phyloP scores from a whole-genome alignment of 2,113 vertebrate genomes.

The Miniopterus natalensis region DNA sequence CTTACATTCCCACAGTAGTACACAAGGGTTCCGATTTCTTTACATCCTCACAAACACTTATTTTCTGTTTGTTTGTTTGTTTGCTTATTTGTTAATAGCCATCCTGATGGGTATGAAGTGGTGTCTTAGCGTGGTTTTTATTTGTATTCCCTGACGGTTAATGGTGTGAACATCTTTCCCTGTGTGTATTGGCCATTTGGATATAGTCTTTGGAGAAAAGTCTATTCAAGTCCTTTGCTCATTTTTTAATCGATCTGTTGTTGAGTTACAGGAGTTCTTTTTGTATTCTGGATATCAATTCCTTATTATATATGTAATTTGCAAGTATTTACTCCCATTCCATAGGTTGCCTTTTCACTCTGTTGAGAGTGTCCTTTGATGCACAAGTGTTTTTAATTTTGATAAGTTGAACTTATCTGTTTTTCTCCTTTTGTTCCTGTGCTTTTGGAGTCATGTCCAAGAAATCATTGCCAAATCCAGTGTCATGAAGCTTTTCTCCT shows the following conservation, averaged over 20 bases:
- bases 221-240: not conserved
- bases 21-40: not conserved
- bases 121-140: not conserved
- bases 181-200: not conserved
- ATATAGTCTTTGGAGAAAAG: conserved; percentile 4
- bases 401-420: not conserved
- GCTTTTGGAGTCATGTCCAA: conserved; percentile 11
- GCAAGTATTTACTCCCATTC: not conserved
- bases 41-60: not conserved
- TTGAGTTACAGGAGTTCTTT: not conserved
- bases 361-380: not conserved
- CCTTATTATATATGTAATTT: not conserved
- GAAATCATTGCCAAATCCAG: conserved; percentile 19
- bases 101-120: not conserved
- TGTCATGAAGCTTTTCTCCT: not conserved
- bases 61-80: not conserved
- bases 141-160: not conserved
- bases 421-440: not conserved
- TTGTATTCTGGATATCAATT: not conserved
- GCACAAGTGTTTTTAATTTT: not conserved
- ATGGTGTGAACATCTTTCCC: not conserved
- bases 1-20: not conserved
- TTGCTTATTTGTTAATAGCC: not conserved
- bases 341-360: not conserved
- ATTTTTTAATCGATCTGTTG: not conserved